phyloP scores from a whole-genome alignment of 2,888 invertebrate genomes.

The Acronicta leporina region DNA sequence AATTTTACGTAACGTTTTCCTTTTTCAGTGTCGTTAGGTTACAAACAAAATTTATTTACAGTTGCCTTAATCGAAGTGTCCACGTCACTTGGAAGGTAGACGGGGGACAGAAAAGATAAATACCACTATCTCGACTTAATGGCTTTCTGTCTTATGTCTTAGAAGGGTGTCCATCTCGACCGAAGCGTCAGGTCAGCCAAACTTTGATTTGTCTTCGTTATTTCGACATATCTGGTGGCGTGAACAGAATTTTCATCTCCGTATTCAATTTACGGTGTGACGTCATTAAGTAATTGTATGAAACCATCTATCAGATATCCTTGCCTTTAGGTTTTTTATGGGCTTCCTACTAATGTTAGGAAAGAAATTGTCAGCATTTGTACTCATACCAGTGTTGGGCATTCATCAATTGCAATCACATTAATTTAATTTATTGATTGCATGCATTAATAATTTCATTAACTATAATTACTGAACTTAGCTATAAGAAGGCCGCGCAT shows the following conservation, averaged over 20 bases:
- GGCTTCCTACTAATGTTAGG: too few species aligned
- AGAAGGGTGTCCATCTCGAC: constrained; percentile 77
- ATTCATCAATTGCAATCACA: too few species aligned
- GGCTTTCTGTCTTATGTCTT: constrained; percentile 78
- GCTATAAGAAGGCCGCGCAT: too few species aligned
- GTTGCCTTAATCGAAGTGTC: constrained; percentile 73
- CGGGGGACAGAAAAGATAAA: constrained; percentile 77
- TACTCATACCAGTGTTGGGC: too few species aligned
- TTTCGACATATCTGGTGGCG: constrained; percentile 72
- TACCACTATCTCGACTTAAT: constrained; percentile 84
- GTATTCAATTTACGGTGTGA: constrained; percentile 65
- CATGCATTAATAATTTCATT: too few species aligned
- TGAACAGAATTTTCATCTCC: constrained; percentile 71
- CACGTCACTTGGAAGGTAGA: constrained; percentile 67
- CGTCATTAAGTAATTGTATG: constrained; percentile 41
- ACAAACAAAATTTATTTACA: constrained; percentile 53
- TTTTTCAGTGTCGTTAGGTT: constrained; percentile 17
- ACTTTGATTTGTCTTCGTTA: constrained; percentile 88
- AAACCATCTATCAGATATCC: constrained; percentile 21
- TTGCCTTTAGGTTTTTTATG: constrained; percentile 12
- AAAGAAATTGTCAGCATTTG: too few species aligned
- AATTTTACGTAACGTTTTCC: too few species aligned
- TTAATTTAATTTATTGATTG: too few species aligned
- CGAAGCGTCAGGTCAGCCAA: constrained; percentile 73
- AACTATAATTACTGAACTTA: too few species aligned